Evolutionary conservation across 1,140 invertebrate genomes (phyloP), one percentile per base, ranked within the genome.

Genomic region (Homarus americanus): DNA sequence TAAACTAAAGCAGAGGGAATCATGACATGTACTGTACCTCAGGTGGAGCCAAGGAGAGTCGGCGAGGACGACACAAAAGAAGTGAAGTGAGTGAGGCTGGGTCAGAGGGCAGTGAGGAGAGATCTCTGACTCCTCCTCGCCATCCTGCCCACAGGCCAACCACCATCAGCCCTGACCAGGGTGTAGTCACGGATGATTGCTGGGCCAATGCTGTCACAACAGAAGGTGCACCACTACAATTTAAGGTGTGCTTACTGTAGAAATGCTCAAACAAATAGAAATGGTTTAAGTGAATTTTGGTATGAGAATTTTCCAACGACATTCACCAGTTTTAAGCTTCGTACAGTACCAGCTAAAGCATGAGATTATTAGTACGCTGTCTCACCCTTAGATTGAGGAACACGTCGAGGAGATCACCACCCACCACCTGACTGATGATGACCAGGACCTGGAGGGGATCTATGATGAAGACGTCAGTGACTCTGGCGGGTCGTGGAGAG

Each of bases 361-460:
- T n/a, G n/a, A n/a, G n/a, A n/a, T n/a, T n/a, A n/a, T n/a, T n/a
- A n/a, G n/a, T n/a, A n/a, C n/a, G n/a, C n/a, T n/a, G n/a, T 24
- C 20, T 20, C 53, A 10, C 38, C n/a, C 94, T 9, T 91, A 95
- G 95, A 95, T 95, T 85, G 95, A 96, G 91, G 95, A 95, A 91
- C 94, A 94, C 49, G 95, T 96, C 83, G 93, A 93, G 58, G 93
- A 93, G 58, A 91, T 93, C 63, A 93, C 93, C 24, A 93, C 93
- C 3, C 91, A 93, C 32, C 91, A 91, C 44, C 78, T 91, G 49
- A 87, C 85, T 1, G 80, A 82, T 49, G 89, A 91, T 24, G 84
- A 80, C 49, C 66, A 84, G 28, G 94, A 94, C 41, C 93, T 93
- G 20, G 94, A 94, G 0, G 94, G 94, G 38, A 93, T 84, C 36